Base-by-base conservation (phyloP, 2,888 invertebrate genomes). In the Seira ritae region DNA sequence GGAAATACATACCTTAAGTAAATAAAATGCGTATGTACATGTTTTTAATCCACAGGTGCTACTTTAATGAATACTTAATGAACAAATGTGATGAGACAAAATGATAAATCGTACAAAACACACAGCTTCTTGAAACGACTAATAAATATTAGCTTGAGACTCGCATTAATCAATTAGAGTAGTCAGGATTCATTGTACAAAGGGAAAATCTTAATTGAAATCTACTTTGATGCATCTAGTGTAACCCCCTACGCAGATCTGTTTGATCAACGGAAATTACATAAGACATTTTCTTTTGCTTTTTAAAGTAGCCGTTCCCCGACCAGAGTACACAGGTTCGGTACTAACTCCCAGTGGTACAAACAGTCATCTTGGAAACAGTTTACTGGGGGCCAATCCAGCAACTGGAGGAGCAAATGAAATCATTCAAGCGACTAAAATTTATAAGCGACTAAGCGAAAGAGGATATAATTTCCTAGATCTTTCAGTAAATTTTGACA, bases 351-450 rank as follows among this genome's bases (percentile, higher is more conserved):
- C 87, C 60, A 85, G 78, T 79, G 85, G 85, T 19, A 82, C 76
- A 42, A 80, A 82, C 60, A 80, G 71, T 69, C 86, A 82, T 74
- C 77, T 86, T 65, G 77, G 75, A 60, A 87, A 85, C 71, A 72
- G 85, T 62, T 71, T 87, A 22, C 50, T 87, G 46, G 80, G 85
- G 62, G 55, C 42, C 46, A 80, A 79, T 75, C 89, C 89, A 46
- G 74, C 85, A 20, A 20, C 90, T 85, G 89, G 90, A 31, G 90
- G 90, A 15, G 90, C 92, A n/a, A n/a, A n/a, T n/a, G n/a, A n/a
- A n/a, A n/a, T n/a, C n/a, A n/a, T n/a, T n/a, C n/a, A n/a, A n/a
- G n/a, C n/a, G n/a, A n/a, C n/a, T n/a, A n/a, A n/a, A n/a, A n/a
- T n/a, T n/a, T n/a, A n/a, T n/a, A n/a, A n/a, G n/a, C n/a, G n/a